phyloP scores from a whole-genome alignment of 2,797 vertebrate species.

The Acipenser oxyrinchus region DNA sequence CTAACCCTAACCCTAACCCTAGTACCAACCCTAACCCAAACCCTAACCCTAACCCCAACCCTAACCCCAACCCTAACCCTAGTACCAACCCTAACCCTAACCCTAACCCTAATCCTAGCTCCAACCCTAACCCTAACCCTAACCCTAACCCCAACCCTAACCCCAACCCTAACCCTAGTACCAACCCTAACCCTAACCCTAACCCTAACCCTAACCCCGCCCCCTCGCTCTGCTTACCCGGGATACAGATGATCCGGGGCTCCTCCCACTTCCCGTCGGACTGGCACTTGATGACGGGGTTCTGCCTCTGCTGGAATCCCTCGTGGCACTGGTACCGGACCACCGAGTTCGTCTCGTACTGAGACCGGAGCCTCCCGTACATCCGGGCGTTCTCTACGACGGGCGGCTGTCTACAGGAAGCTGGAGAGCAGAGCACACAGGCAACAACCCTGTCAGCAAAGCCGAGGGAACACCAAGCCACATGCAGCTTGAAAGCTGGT shows the following conservation, averaged over 20 bases:
- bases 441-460: not conserved
- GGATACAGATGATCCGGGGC: constrained; percentile 65
- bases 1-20: no score
- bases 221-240: constrained; percentile 36
- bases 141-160: no score
- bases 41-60: no score
- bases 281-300: constrained; percentile 72
- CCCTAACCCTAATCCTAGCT: no score
- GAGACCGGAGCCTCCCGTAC: constrained; percentile 63
- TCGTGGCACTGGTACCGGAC: constrained; percentile 72
- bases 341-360: constrained; percentile 65
- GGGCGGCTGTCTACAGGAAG: constrained; percentile 74
- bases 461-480: not conserved
- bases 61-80: no score
- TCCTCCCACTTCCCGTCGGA: constrained; percentile 73
- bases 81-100: no score
- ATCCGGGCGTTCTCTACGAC: constrained; percentile 54
- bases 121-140: no score
- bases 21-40: no score
- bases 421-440: constrained; percentile 39
- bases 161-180: no score
- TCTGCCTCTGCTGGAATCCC: constrained; percentile 67
- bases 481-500: not conserved
- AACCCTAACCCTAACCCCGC: no score
- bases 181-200: no score